phyloP scores from a whole-genome alignment of 2,888 invertebrate species.

The Archaeoteleia sp. region DNA sequence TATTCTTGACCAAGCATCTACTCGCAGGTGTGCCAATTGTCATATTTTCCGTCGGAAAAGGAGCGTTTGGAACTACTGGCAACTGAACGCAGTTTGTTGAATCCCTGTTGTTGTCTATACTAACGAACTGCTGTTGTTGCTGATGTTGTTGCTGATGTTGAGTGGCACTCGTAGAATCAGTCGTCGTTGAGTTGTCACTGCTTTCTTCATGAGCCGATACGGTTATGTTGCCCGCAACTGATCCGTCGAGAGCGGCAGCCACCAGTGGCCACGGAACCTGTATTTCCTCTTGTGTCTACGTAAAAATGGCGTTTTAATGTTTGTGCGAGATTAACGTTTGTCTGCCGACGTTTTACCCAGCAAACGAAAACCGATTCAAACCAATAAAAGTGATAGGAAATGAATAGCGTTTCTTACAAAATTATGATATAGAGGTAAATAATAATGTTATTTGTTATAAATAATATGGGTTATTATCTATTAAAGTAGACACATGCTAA shows the following conservation, averaged over 20 bases:
- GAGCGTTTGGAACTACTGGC: slow-evolving; percentile 64
- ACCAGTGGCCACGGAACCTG: slow-evolving; percentile 77
- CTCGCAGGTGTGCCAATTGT: slow-evolving; percentile 62
- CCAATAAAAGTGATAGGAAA: too few species aligned
- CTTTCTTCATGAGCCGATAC: slow-evolving; percentile 69
- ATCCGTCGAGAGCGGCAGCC: slow-evolving; percentile 76
- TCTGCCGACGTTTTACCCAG: too few species aligned
- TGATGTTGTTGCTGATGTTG: slow-evolving; percentile 48
- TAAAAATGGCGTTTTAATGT: slow-evolving; percentile 1
- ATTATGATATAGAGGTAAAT: too few species aligned
- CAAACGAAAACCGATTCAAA: too few species aligned
- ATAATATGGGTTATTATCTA: too few species aligned
- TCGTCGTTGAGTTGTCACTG: slow-evolving; percentile 64
- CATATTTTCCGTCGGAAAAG: slow-evolving; percentile 65
- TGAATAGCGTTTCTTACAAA: too few species aligned
- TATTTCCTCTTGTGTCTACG: slow-evolving; percentile 76
- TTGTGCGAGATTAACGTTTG: too few species aligned
- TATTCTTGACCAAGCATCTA: slow-evolving; percentile 68
- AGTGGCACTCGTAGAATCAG: slow-evolving; percentile 60
- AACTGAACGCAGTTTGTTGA: slow-evolving; percentile 68
- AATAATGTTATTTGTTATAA: too few species aligned
- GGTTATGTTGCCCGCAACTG: slow-evolving; percentile 70
- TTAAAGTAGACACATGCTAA: too few species aligned
- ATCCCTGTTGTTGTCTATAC: slow-evolving; percentile 57
- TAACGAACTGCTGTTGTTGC: slow-evolving; percentile 56